phyloP scores from a whole-genome alignment of 2,113 vertebrate genomes.

The Taurulus bubalis region DNA sequence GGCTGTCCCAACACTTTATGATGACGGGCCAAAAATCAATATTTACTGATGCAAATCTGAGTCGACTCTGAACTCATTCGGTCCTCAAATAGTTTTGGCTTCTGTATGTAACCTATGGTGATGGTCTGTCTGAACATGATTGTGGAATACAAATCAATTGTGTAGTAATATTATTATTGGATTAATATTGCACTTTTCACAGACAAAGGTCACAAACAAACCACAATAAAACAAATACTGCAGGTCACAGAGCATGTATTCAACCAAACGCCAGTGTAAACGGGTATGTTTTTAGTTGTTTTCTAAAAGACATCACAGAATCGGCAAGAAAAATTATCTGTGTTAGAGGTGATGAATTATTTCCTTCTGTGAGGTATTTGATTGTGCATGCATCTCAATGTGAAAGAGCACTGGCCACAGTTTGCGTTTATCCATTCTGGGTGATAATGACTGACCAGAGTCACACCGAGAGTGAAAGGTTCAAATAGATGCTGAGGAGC shows the following conservation, averaged over 20 bases:
- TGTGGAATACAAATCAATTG: background rate
- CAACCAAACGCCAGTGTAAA: too few species aligned
- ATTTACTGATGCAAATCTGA: conserved; percentile 18
- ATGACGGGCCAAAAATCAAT: conserved; percentile 25
- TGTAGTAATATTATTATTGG: too few species aligned
- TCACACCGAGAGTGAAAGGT: background rate
- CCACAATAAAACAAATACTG: too few species aligned
- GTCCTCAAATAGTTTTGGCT: background rate
- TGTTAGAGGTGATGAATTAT: too few species aligned
- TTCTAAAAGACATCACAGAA: too few species aligned
- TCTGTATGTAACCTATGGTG: background rate
- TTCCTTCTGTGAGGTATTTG: background rate
- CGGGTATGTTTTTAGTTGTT: too few species aligned
- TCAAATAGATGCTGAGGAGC: background rate
- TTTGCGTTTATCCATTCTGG: background rate
- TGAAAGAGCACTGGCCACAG: background rate
- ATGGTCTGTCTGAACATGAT: background rate
- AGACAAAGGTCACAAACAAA: too few species aligned
- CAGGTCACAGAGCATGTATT: too few species aligned
- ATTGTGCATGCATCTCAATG: background rate
- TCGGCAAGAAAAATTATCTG: background rate
- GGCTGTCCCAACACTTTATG: conserved; percentile 8
- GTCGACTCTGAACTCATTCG: background rate
- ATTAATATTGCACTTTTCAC: too few species aligned
- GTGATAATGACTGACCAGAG: background rate